These are phyloP conservation scores for Anorthoa munda DNA, from an alignment of 2,888 invertebrate species.

Conservation along the genomic window DNA sequence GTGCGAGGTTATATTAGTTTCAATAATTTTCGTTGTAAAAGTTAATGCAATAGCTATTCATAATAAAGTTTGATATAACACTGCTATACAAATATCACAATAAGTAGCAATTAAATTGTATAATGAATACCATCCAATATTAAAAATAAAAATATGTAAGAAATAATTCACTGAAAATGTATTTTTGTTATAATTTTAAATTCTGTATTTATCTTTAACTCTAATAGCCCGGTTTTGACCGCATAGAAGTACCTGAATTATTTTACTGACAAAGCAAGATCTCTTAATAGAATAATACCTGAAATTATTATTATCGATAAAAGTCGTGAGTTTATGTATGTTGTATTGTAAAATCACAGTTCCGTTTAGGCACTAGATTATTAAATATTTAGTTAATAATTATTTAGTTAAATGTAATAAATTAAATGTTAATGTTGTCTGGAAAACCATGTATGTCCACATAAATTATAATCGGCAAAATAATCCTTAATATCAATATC, in stretches of 20 bases:
- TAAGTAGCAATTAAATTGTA: conserved; percentile 27
- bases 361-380: conserved; percentile 32
- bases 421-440: conserved; percentile 6
- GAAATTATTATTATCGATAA: not conserved
- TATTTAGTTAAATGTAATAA: too few relatives aligned
- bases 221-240: conserved; percentile 1
- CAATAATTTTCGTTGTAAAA: not conserved
- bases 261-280: conserved; percentile 30
- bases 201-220: not conserved
- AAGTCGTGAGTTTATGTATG: too few relatives aligned
- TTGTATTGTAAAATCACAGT: not conserved
- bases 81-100: not conserved
- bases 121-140: conserved; percentile 42
- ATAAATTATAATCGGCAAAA: not conserved
- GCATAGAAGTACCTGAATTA: conserved; percentile 43
- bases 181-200: not conserved
- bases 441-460: not conserved
- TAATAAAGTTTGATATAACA: not conserved
- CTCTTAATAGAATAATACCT: conserved; percentile 2
- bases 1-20: not conserved
- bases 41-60: not conserved
- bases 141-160: not conserved
- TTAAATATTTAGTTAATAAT: conserved; percentile 21
- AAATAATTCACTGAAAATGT: not conserved
- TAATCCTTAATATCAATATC: not conserved